Conservation (phyloP, 2,113 vertebrate genomes). For the Semnornis frantzii region DNA sequence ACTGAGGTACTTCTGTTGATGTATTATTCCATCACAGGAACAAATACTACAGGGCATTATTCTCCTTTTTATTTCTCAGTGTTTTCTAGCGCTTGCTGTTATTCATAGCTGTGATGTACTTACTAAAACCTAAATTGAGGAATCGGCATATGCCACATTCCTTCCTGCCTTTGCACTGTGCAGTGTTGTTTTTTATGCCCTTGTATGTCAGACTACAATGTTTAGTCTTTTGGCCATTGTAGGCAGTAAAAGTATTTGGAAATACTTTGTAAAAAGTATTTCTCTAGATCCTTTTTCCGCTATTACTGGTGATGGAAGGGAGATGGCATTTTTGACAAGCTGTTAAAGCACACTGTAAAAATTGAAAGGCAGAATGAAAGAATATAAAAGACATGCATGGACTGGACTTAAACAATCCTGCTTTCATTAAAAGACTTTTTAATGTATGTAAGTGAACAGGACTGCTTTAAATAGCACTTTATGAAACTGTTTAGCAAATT, state of each 20-base stretch:
- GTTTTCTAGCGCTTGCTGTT: background rate
- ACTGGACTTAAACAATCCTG: background rate
- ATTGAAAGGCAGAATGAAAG: background rate
- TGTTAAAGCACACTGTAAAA: background rate
- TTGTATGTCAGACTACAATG: background rate
- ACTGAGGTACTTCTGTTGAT: background rate
- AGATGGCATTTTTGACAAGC: conserved; percentile 28
- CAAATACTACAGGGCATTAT: background rate
- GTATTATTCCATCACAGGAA: background rate
- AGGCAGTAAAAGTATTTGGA: background rate
- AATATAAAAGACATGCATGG: background rate
- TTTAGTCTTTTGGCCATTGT: background rate
- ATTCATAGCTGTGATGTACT: background rate
- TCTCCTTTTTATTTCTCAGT: background rate
- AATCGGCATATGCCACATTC: background rate
- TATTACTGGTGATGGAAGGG: background rate
- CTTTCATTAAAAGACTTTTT: background rate
- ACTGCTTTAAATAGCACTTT: background rate
- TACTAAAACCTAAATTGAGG: background rate
- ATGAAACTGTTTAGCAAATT: conserved; percentile 9
- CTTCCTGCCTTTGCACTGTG: background rate
- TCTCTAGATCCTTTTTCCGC: background rate
- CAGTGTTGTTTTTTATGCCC: background rate
- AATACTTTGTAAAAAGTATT: background rate
- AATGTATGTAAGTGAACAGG: background rate